Percentiles rank a stretch among this genome's conserved stretches.
Conservation (phyloP, 92 coral and sea anemone species). For the Chrysogorgia sp. region DNA sequence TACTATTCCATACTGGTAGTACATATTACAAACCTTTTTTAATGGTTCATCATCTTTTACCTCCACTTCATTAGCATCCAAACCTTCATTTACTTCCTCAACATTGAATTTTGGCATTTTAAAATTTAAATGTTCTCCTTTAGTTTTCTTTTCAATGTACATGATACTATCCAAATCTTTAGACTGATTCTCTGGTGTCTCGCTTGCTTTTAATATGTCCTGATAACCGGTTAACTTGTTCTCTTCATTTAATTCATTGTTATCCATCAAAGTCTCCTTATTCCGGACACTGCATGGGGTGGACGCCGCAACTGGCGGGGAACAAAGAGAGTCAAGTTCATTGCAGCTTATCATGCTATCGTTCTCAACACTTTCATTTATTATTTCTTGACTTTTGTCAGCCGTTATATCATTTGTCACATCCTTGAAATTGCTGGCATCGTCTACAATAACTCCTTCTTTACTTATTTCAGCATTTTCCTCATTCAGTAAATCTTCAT, state of each 20-base stretch:
- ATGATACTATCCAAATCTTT: background rate
- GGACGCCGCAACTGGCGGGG: conserved; percentile 16
- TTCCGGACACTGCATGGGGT: background rate
- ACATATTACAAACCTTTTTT: background rate
- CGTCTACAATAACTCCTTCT: background rate
- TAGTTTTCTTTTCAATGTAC: background rate
- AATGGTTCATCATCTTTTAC: background rate
- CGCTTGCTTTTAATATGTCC: conserved; percentile 10
- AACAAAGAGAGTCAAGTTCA: conserved; percentile 4
- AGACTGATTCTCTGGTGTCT: conserved; percentile 3
- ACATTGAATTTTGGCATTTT: background rate
- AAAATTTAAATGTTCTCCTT: background rate
- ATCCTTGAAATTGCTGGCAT: background rate
- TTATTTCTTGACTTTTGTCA: background rate
- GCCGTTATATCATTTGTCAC: background rate
- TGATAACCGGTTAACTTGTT: background rate
- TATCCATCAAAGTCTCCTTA: background rate
- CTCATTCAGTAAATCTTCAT: background rate
- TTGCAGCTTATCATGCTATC: background rate
- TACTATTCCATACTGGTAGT: no score
- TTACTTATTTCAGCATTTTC: background rate
- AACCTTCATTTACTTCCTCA: background rate
- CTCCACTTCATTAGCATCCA: background rate
- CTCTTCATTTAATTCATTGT: background rate
- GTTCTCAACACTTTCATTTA: background rate